Evolutionary conservation across 2,888 invertebrate genomes (phyloP).

Genomic region (Atrina japonica): DNA sequence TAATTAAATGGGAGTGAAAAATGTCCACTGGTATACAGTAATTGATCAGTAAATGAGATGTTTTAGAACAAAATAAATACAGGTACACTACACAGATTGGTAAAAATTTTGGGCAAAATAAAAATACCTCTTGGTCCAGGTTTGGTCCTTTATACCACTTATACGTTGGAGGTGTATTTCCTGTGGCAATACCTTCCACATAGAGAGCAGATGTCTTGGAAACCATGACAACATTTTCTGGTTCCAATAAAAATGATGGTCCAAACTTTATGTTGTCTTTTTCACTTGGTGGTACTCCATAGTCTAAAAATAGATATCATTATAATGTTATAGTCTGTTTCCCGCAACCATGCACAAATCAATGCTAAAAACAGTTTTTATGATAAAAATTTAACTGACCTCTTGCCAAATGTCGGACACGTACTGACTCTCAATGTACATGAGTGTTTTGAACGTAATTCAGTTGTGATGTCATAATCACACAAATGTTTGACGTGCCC

Average conservation of each 20-base stretch:
- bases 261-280: constrained; percentile 17
- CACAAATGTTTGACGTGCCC: too few species aligned
- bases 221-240: constrained; percentile 35
- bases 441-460: too few species aligned
- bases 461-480: too few species aligned
- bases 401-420: too few species aligned
- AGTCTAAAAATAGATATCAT: constrained; percentile 20
- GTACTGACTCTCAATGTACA: too few species aligned
- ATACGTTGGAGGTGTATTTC: constrained; percentile 93
- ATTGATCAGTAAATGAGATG: too few species aligned
- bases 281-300: constrained; percentile 13
- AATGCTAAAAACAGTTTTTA: not conserved
- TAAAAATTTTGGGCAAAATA: too few species aligned
- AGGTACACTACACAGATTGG: too few species aligned
- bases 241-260: constrained; percentile 35
- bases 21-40: too few species aligned
- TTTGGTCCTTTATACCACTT: constrained; percentile 88
- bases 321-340: too few species aligned
- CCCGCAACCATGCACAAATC: not conserved
- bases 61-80: too few species aligned
- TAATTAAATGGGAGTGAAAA: too few species aligned
- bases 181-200: constrained; percentile 82
- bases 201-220: constrained; percentile 12
- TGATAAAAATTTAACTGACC: not conserved
- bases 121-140: constrained; percentile 5